These are phyloP conservation scores for Arizona elegans DNA, from an alignment of 2,113 vertebrate species.

Conservation along the genomic window DNA sequence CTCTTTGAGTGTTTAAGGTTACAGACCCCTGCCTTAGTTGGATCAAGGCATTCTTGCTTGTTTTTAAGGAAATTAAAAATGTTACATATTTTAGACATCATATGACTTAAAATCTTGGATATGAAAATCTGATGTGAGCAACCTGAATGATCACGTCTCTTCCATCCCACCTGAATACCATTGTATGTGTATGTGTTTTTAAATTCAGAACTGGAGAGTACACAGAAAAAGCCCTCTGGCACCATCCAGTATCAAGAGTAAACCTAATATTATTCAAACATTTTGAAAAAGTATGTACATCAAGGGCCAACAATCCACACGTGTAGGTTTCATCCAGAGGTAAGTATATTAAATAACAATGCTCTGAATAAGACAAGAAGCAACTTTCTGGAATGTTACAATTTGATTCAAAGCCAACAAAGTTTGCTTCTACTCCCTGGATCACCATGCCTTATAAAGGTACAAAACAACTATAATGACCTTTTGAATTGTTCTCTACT, in stretches of 20 bases:
- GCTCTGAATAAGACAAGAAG: background rate
- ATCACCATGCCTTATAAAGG: background rate
- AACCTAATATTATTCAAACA: slow-evolving; percentile 35
- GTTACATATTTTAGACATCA: background rate
- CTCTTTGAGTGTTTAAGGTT: too few relatives aligned
- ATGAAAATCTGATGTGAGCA: background rate
- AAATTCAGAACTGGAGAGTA: background rate
- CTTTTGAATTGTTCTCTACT: background rate
- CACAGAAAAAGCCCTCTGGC: background rate
- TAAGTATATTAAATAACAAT: background rate
- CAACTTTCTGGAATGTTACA: background rate
- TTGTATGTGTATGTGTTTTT: slow-evolving; percentile 16
- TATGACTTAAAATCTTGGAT: background rate
- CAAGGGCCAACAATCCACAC: background rate
- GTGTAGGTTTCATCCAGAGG: slow-evolving; percentile 16
- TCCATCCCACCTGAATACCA: background rate
- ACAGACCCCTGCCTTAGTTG: background rate
- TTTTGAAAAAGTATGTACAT: slow-evolving; percentile 30
- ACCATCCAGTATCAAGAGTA: background rate
- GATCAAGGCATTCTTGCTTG: background rate
- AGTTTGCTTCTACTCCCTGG: background rate
- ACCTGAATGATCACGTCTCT: background rate
- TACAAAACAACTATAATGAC: background rate
- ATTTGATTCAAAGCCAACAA: background rate
- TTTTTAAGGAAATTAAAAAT: background rate